phyloP scores from a whole-genome alignment of 2,113 vertebrate species.

The Chlamydotis undulata region DNA sequence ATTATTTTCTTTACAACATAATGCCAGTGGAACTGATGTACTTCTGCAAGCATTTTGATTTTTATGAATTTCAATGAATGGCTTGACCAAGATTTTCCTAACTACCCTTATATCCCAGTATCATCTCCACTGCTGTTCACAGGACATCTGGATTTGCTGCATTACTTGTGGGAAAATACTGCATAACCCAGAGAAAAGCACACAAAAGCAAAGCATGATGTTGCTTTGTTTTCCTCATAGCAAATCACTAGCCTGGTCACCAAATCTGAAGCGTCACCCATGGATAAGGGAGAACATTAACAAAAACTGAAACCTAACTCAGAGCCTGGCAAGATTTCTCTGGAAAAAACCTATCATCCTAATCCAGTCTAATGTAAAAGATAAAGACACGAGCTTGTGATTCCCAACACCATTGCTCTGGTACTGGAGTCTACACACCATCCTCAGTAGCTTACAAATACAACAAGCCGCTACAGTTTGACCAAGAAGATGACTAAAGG shows the following conservation, averaged over 20 bases:
- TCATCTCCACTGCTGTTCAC: not conserved
- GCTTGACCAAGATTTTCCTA: not conserved
- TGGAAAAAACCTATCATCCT: not conserved
- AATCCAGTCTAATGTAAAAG: not conserved
- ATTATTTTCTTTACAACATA: not conserved
- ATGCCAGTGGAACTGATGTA: not conserved
- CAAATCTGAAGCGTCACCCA: not conserved
- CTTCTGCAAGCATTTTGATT: not conserved
- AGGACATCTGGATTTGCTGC: not conserved
- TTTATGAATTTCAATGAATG: not conserved
- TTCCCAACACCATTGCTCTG: not conserved
- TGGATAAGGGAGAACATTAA: not conserved
- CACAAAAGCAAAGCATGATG: not conserved
- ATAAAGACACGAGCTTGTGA: not conserved
- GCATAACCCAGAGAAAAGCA: not conserved
- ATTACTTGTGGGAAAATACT: not conserved
- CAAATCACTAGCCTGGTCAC: not conserved
- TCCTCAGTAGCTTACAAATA: not conserved
- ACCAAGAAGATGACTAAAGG: not conserved
- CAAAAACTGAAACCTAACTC: not conserved
- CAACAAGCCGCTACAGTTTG: not conserved
- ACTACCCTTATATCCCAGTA: not conserved
- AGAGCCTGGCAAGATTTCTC: not conserved
- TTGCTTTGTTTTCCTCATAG: not conserved
- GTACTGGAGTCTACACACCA: not conserved